Percentiles rank a stretch among this genome's conserved stretches.
Evolutionary conservation across 1,140 invertebrate genomes (phyloP).

Genomic region (Pogonognathellus flavescens): DNA sequence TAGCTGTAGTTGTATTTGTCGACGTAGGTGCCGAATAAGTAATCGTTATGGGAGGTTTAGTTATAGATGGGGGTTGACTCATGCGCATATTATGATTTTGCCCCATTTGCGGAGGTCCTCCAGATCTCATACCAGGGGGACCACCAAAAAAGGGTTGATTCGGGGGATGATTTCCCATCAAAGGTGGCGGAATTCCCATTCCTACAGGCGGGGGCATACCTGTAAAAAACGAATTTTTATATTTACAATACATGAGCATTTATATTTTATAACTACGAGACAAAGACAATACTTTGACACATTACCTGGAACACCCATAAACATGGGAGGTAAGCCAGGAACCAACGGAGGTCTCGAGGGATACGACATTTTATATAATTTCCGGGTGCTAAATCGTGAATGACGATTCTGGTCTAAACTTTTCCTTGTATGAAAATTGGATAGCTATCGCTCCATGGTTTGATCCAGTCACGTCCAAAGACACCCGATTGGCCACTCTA

Average conservation of each 20-base stretch:
- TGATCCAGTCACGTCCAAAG: too few relatives aligned
- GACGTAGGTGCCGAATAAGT: conserved; percentile 39
- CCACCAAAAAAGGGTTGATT: conserved; percentile 45
- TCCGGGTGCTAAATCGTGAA: background rate
- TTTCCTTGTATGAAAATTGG: too few relatives aligned
- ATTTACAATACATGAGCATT: background rate
- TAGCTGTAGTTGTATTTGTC: background rate
- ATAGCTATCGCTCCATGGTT: too few relatives aligned
- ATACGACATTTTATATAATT: conserved; percentile 70
- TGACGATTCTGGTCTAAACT: too few relatives aligned
- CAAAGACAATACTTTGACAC: too few relatives aligned
- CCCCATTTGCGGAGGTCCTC: conserved; percentile 5
- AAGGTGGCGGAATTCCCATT: conserved; percentile 68
- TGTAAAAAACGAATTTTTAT: background rate
- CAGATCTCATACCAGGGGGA: conserved; percentile 13
- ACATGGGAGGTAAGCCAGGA: conserved; percentile 73
- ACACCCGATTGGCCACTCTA: too few relatives aligned
- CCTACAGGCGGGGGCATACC: conserved; percentile 58
- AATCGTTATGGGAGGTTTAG: conserved; percentile 48
- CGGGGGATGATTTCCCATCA: conserved; percentile 67
- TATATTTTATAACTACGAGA: background rate
- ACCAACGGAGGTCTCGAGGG: conserved; percentile 74
- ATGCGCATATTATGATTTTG: conserved; percentile 35
- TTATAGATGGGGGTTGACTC: conserved; percentile 35
- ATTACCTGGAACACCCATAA: conserved; percentile 53